Conservation (phyloP, 2,888 invertebrate genomes). For the Saturnia japonica region DNA sequence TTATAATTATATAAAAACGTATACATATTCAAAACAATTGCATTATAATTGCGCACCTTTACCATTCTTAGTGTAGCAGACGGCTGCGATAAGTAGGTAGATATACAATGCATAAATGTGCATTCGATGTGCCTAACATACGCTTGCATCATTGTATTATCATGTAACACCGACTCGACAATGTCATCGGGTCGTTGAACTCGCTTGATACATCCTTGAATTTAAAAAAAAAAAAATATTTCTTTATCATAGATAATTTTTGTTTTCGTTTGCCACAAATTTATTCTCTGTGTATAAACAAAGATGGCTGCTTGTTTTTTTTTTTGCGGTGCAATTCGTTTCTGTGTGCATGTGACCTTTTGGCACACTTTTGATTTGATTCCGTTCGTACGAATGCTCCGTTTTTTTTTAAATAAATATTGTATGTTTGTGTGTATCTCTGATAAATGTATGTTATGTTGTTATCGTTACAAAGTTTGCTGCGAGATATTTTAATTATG, state of each 20-base stretch:
- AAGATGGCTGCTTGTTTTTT: constrained; percentile 12
- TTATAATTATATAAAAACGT: constrained; percentile 15
- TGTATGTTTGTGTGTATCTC: background rate
- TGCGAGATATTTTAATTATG: background rate
- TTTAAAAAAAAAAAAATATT: constrained; percentile 51
- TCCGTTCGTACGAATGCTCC: background rate
- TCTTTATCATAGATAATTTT: constrained; percentile 57
- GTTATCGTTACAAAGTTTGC: constrained; percentile 4
- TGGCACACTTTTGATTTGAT: constrained; percentile 8
- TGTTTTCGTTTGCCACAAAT: constrained; percentile 38
- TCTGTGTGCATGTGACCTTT: constrained; percentile 12
- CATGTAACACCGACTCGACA: constrained; percentile 58
- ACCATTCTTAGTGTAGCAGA: background rate
- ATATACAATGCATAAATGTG: background rate
- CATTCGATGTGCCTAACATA: constrained; percentile 29
- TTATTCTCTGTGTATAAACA: constrained; percentile 12
- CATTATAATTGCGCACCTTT: constrained; percentile 21
- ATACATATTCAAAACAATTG: constrained; percentile 21
- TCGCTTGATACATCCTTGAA: constrained; percentile 65
- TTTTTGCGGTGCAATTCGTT: constrained; percentile 10
- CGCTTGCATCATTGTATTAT: constrained; percentile 59
- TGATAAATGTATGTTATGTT: constrained; percentile 34
- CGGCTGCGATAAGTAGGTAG: constrained; percentile 8
- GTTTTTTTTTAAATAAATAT: background rate
- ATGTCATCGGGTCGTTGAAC: constrained; percentile 76